These are phyloP conservation scores for Misgurnus mizolepis DNA, from an alignment of 2,113 vertebrate genomes.

Conservation along the genomic window DNA sequence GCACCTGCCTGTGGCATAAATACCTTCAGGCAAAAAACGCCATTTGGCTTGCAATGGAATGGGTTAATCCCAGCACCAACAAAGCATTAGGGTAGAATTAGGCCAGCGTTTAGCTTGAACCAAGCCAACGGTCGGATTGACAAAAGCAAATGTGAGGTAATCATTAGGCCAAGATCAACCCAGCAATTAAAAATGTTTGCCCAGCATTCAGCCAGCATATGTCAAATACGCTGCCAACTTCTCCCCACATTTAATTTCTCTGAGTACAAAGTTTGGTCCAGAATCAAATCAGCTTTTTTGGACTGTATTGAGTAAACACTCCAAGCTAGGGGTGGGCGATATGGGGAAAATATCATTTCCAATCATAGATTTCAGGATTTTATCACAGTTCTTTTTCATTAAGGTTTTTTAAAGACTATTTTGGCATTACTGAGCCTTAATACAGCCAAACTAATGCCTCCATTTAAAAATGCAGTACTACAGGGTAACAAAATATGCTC, in stretches of 20 bases:
- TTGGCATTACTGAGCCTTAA: no score
- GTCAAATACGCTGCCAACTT: neutral
- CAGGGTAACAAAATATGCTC: no score
- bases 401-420: no score
- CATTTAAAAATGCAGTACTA: no score
- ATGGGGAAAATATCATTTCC: no score
- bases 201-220: slow-evolving; percentile 13
- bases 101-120: slow-evolving; percentile 17
- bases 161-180: slow-evolving; percentile 16
- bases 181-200: neutral
- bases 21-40: neutral
- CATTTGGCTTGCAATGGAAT: slow-evolving; percentile 7
- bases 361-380: no score
- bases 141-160: neutral
- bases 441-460: no score
- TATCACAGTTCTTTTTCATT: no score
- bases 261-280: neutral
- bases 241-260: slow-evolving; percentile 6
- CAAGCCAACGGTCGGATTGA: neutral
- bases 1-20: slow-evolving; percentile 4
- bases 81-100: slow-evolving; percentile 15
- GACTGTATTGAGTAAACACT: no score
- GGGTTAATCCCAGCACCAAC: slow-evolving; percentile 27
- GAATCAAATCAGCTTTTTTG: neutral
- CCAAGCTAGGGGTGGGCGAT: no score